Percentiles rank a stretch among this genome's conserved stretches.
Conservation (phyloP, 2,797 vertebrate species). For the Harpagifer antarcticus region DNA sequence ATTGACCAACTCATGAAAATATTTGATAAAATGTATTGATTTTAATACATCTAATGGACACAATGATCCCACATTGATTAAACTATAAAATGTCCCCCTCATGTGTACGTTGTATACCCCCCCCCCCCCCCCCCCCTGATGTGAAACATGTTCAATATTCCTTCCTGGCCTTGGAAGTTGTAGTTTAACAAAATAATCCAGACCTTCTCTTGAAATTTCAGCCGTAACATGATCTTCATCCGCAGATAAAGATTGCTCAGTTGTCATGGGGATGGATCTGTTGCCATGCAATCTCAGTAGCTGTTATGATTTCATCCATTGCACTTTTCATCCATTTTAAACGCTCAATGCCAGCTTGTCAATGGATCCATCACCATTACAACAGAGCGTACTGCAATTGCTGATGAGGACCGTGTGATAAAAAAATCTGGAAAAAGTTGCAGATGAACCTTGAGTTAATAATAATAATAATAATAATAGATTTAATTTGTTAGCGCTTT, state of each 20-base stretch:
- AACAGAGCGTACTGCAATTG: fast-evolving
- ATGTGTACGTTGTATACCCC: not conserved
- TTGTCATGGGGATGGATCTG: not conserved
- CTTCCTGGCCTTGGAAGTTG: not conserved
- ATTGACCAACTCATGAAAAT: not conserved
- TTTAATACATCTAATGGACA: not conserved
- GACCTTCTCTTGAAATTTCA: not conserved
- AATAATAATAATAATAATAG: too few relatives aligned
- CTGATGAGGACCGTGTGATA: not conserved
- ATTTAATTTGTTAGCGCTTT: too few relatives aligned
- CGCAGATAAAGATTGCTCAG: not conserved
- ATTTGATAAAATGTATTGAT: not conserved
- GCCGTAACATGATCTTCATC: not conserved
- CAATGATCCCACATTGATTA: too few relatives aligned
- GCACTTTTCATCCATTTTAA: not conserved
- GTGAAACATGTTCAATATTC: not conserved
- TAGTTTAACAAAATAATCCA: not conserved
- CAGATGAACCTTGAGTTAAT: not conserved
- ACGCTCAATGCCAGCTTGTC: not conserved
- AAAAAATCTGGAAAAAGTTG: not conserved
- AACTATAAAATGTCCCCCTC: not conserved
- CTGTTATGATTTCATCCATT: not conserved
- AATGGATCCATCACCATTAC: not conserved
- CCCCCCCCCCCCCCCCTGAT: not conserved
- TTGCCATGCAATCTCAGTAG: not conserved